Conservation (phyloP, 2,797 vertebrate genomes). For the Acomys russatus region DNA sequence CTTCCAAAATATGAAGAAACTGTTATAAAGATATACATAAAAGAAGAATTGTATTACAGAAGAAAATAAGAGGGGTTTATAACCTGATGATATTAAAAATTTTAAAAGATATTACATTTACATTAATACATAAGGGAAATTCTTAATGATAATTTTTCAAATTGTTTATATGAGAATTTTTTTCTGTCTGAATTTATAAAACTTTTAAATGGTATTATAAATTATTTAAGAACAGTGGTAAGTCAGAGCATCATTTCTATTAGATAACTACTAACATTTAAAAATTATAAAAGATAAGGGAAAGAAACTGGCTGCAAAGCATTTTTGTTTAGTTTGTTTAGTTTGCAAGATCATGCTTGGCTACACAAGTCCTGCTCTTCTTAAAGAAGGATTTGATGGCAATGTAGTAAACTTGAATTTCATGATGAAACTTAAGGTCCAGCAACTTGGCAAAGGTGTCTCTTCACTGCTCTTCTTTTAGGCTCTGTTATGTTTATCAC, state of each 20-base stretch:
- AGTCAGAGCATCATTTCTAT: background rate
- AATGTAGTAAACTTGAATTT: slow-evolving; percentile 29
- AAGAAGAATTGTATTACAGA: background rate
- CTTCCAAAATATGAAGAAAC: slow-evolving; percentile 36
- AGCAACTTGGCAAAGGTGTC: slow-evolving; percentile 33
- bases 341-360: background rate
- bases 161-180: background rate
- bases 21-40: background rate
- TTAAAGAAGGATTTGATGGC: background rate
- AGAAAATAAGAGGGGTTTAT: background rate
- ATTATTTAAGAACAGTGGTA: slow-evolving; percentile 2
- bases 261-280: background rate
- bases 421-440: slow-evolving; percentile 51
- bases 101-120: background rate
- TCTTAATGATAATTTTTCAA: slow-evolving; percentile 15
- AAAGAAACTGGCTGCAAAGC: background rate
- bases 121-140: background rate
- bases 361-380: background rate
- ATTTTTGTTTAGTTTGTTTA: background rate
- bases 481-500: slow-evolving; percentile 1
- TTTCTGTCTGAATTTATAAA: background rate
- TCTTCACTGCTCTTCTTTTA: background rate
- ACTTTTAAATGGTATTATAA: slow-evolving; percentile 21
- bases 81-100: background rate
- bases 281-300: background rate